Evolutionary conservation across 2,113 vertebrate genomes (phyloP).

Genomic region (Pelodiscus sinensis): DNA sequence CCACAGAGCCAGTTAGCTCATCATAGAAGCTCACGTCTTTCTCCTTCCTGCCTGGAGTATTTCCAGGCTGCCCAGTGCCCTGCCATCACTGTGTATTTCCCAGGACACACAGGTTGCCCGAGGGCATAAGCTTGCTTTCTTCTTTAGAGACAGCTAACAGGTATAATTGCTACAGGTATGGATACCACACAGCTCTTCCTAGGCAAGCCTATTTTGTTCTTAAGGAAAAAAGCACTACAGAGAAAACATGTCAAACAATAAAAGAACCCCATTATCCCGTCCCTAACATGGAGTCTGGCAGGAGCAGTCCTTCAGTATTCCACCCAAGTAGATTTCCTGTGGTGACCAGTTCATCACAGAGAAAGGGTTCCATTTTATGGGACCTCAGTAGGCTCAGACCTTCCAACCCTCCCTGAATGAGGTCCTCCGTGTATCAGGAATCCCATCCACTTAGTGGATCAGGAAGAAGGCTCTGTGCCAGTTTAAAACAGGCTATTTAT

Average conservation of each 20-base stretch:
- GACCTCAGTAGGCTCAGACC: not conserved
- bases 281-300: not conserved
- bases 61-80: not conserved
- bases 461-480: not conserved
- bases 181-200: not conserved
- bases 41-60: not conserved
- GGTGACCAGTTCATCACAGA: not conserved
- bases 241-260: not conserved
- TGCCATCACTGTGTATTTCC: not conserved
- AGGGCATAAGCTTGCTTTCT: not conserved
- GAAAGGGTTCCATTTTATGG: not conserved
- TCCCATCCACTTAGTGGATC: not conserved
- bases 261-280: not conserved
- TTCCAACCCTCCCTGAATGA: not conserved
- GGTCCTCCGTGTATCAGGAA: not conserved
- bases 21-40: not conserved
- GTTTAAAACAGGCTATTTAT: not conserved
- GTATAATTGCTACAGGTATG: not conserved
- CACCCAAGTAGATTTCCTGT: not conserved
- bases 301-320: not conserved
- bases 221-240: not conserved
- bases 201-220: not conserved
- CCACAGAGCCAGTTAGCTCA: too few relatives aligned
- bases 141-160: not conserved
- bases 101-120: not conserved